phyloP scores from a whole-genome alignment of 2,888 invertebrate species.

The Caenorhabditis uteleia region DNA sequence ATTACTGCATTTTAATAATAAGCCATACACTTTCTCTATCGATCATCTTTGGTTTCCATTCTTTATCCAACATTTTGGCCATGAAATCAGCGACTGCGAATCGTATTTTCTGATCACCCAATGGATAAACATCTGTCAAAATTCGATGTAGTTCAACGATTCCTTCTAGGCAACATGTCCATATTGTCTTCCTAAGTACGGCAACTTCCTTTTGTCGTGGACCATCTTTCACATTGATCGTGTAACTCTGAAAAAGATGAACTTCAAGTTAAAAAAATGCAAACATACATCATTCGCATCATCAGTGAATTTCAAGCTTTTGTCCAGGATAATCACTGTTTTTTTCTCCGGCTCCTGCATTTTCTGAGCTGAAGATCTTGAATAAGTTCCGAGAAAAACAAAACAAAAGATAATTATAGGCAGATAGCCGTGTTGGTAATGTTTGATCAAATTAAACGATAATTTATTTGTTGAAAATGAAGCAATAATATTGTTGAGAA shows the following conservation, averaged over 20 bases:
- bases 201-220: conserved; percentile 12
- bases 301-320: conserved; percentile 87
- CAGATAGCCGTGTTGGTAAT: no score
- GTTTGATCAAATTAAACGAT: no score
- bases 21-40: conserved; percentile 1
- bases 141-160: conserved; percentile 94
- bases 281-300: conserved; percentile 8
- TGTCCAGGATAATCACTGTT: conserved; percentile 92
- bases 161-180: conserved; percentile 95
- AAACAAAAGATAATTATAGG: no score
- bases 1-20: not conserved
- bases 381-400: no score
- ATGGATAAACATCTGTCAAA: conserved; percentile 89
- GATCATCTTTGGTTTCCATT: conserved; percentile 12
- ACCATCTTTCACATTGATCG: conserved; percentile 23
- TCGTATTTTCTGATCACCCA: conserved; percentile 6
- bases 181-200: conserved; percentile 79
- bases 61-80: conserved; percentile 16
- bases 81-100: conserved; percentile 23
- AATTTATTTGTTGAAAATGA: no score
- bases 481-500: no score
- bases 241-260: conserved; percentile 15
- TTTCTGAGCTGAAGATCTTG: no score
- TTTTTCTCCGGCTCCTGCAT: conserved; percentile 77
- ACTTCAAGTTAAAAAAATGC: not conserved